These are phyloP conservation scores for Myotis planiceps DNA, from an alignment of 2,797 vertebrate genomes.

Conservation along the genomic window DNA sequence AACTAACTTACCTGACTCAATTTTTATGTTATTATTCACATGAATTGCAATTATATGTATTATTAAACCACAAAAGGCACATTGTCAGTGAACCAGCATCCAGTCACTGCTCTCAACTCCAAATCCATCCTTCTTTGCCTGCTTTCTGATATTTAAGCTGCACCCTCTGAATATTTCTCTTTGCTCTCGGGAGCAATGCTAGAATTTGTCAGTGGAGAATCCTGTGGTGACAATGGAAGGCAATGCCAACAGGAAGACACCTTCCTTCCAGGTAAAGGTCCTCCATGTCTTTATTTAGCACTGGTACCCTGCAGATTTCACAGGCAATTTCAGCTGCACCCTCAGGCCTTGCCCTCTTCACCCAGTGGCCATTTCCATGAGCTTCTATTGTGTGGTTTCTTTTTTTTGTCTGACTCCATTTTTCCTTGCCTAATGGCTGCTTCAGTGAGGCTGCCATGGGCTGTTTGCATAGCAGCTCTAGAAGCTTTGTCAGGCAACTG, in stretches of 20 bases:
- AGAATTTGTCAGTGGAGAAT: neutral
- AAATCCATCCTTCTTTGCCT: neutral
- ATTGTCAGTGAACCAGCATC: neutral
- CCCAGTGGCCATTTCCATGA: neutral
- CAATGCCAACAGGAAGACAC: neutral
- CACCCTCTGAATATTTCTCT: neutral
- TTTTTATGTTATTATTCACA: neutral
- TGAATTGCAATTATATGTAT: neutral
- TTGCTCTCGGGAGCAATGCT: neutral
- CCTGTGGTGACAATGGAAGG: neutral
- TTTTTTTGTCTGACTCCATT: neutral
- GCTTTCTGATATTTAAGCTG: neutral
- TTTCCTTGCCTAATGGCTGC: neutral
- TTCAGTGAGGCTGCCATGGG: neutral
- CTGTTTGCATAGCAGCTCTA: neutral
- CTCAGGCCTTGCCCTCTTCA: neutral
- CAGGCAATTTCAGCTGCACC: neutral
- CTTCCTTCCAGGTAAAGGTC: neutral
- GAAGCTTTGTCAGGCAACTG: neutral
- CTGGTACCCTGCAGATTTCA: neutral
- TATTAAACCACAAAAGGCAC: neutral
- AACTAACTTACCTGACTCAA: neutral
- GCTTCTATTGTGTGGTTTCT: neutral
- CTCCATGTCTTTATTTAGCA: neutral
- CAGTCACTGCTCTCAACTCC: neutral